Base-by-base conservation (phyloP, 2,888 invertebrate species). In the Fissipunctia ypsillon region DNA sequence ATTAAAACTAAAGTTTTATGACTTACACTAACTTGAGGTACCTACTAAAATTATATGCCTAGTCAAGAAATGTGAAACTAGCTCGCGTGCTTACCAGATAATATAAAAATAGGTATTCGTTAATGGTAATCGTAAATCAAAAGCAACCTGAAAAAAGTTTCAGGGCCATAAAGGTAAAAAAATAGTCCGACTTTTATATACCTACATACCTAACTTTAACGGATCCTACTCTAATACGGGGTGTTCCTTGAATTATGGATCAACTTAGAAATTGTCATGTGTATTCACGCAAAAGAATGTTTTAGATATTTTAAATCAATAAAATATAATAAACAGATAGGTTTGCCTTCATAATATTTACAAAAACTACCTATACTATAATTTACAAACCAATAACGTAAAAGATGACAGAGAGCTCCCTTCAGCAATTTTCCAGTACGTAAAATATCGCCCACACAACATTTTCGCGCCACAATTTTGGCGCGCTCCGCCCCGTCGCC, bases 381-480 rank as follows among this genome's bases (percentile, higher is more conserved):
- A 48, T 48, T 48, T 10, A n/a, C 4, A 52, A 52, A 14, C 10
- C 14, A 25, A 38, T 16, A 3, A 43, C 25, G 1, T 22, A 45
- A 43, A 35, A 16, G 16, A 67, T 16, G n/a, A 16, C 7, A 25
- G 5, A 72, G 19, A n/a, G 12, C 16, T 28, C 38, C n/a, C 19
- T 7, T 16, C 12, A n/a, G 16, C 31, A 56, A 45, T 10, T 25
- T 25, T 0, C 16, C 10, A 50, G 61, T 14, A 38, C 22, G 4
- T 35, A 70, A 60, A 60, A 56, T 35, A 35, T 19, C 35, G 14
- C 22, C 14, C 6, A 9, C 52, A n/a, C 50, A 73, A 48, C 12
- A 60, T 66, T 78, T 78, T 59, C 22, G 63, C 75, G 77, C 66
- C 61, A 72, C 61, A 69, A 77, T 76, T 75, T 76, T 63, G 75